Evolutionary conservation across 92 coral and sea anemone species (phyloP).

Genomic region (Zoanthus solanderi): DNA sequence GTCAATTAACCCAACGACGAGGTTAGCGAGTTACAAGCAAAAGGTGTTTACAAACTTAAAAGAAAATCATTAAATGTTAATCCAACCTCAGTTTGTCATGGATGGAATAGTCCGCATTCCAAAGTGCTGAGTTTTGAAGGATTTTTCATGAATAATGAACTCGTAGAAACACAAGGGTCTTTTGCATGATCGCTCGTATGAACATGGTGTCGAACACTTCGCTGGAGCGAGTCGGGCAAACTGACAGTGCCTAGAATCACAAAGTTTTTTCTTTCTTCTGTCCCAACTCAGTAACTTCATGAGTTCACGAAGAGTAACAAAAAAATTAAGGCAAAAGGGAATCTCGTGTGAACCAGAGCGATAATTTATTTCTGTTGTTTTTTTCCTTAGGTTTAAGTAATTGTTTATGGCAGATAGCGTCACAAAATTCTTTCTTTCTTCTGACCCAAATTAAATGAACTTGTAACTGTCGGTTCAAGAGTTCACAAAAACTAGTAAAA

Average conservation of each 20-base stretch:
- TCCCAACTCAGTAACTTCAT: too few relatives aligned
- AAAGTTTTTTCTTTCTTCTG: not conserved
- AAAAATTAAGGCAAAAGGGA: too few relatives aligned
- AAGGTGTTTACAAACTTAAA: conserved; percentile 41
- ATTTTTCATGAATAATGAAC: conserved; percentile 23
- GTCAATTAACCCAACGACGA: conserved; percentile 17
- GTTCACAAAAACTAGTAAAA: too few relatives aligned
- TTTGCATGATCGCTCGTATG: conserved; percentile 45
- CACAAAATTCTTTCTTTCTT: not conserved
- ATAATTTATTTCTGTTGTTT: too few relatives aligned
- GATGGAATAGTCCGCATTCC: conserved; percentile 42
- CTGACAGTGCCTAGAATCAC: not conserved
- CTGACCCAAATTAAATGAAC: too few relatives aligned
- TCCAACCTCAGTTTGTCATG: conserved; percentile 16
- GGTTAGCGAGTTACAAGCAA: conserved; percentile 6
- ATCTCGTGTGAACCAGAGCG: too few relatives aligned
- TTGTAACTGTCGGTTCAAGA: too few relatives aligned
- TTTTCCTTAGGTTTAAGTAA: too few relatives aligned
- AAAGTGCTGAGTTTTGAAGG: conserved; percentile 45
- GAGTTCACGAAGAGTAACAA: too few relatives aligned
- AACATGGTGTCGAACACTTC: conserved; percentile 38
- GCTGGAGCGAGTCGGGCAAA: conserved; percentile 42
- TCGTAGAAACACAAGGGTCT: not conserved
- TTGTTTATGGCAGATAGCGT: not conserved
- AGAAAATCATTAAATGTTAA: conserved; percentile 39